phyloP scores from a whole-genome alignment of 2,797 vertebrate genomes.

The Meriones psammophilus region DNA sequence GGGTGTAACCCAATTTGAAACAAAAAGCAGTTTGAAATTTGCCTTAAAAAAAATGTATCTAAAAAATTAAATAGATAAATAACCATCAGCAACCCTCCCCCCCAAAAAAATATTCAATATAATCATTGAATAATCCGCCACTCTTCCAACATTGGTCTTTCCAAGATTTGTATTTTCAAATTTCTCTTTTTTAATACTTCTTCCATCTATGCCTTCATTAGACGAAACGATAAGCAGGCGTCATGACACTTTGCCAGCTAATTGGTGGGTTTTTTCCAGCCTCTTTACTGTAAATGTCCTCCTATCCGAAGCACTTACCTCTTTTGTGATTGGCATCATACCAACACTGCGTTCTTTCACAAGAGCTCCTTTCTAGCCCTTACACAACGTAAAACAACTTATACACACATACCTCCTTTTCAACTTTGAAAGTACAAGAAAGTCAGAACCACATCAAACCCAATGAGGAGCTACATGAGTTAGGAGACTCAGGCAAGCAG shows the following conservation, averaged over 20 bases:
- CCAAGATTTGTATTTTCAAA: neutral
- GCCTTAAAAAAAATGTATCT: neutral
- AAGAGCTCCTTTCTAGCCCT: neutral
- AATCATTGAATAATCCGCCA: neutral
- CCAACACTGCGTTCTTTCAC: neutral
- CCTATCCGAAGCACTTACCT: neutral
- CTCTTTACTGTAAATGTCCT: slow-evolving; percentile 46
- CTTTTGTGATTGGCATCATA: neutral
- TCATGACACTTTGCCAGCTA: slow-evolving; percentile 21
- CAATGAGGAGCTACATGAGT: neutral
- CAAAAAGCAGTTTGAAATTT: slow-evolving; percentile 18
- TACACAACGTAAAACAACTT: slow-evolving; percentile 11
- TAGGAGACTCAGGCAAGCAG: neutral
- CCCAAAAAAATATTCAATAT: neutral
- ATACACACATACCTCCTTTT: neutral
- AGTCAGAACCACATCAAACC: neutral
- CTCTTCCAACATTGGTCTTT: neutral
- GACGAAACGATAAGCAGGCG: neutral
- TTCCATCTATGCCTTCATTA: neutral
- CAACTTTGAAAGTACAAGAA: neutral
- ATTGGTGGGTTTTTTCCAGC: neutral
- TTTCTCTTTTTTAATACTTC: neutral
- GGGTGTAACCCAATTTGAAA: neutral
- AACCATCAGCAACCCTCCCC: neutral
- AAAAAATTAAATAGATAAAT: neutral